Percentiles rank a stretch among this genome's conserved stretches.
Evolutionary conservation across 2,797 vertebrate genomes (phyloP).

Genomic region (Phoeniculus purpureus): DNA sequence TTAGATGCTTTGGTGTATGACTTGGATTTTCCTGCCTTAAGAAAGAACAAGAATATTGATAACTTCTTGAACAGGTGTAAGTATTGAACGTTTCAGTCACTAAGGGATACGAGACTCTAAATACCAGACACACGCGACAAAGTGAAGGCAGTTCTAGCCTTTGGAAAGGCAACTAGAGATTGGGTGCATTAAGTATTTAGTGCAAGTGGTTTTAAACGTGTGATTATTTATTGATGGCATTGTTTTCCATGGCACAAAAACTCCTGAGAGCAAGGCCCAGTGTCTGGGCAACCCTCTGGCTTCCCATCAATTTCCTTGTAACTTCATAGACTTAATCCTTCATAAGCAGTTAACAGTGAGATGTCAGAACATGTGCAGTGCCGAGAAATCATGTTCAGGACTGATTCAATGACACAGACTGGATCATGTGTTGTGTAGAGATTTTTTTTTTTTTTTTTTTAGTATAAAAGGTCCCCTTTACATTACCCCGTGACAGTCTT

Average conservation of each 20-base stretch:
- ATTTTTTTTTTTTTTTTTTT: neutral
- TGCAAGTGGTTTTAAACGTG: neutral
- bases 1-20: slow-evolving; percentile 98
- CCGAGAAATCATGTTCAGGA: neutral
- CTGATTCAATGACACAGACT: neutral
- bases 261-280: neutral
- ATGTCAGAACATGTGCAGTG: neutral
- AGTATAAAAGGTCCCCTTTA: neutral
- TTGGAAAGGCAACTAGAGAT: neutral
- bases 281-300: neutral
- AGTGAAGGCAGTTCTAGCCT: neutral
- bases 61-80: slow-evolving; percentile 99
- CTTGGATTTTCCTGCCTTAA: slow-evolving; percentile 98
- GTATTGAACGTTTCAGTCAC: slow-evolving; percentile 71
- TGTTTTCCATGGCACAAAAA: neutral
- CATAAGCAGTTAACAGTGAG: neutral
- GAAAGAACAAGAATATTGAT: slow-evolving; percentile 99
- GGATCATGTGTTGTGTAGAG: neutral
- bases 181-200: neutral
- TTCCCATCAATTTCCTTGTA: neutral
- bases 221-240: neutral
- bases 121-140: neutral
- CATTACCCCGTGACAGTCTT: neutral
- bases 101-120: neutral
- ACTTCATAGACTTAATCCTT: neutral